Evolutionary conservation across 1,140 invertebrate genomes (phyloP), one percentile per base, ranked within the genome.

Genomic region (Acromyrmex echinatior): DNA sequence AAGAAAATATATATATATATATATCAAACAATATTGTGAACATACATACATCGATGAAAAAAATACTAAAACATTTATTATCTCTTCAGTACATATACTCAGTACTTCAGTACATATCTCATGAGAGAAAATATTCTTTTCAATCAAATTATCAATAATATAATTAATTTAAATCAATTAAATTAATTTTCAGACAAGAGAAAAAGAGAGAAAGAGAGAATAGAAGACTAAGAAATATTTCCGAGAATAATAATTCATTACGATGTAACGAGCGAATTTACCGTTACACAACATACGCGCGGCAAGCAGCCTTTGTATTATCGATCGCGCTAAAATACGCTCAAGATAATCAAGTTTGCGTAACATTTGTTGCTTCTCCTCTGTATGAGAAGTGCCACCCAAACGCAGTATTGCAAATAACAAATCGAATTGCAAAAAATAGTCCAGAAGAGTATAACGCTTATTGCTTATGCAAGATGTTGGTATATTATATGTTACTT

Each of bases 301-400:
- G 9, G 56, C 10, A 74, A n/a, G 39, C 25, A 76, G 39, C 80
- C 70, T 84, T 84, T 84, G 70, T 76, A 70, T 74, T 84, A 76
- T 84, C 65, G 66, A 81, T 81, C 70, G 80, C 25, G 39, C 68
- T 74, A 82, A 82, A 74, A 82, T 82, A 82, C 58, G 70, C 70
- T 84, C 39, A 25, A 73, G 70, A 84, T 84, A 84, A 84, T 84
- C 80, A 84, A 84, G 80, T 84, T 84, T 74, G 80, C 56, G 56
- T 76, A 84, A 84, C 70, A 76, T 84, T 84, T 76, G 80, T 84
- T 84, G 73, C 70, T 74, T 84, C 58, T 49, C 18, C 12, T 74
- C 12, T 51, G 70, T 51, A 25, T 39, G 56, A 68, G n/a, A 68
- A 45, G 39, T 68, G 65, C n/a, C 35, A 76, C 18, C 35, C 56